Evolutionary conservation across 2,113 vertebrate genomes (phyloP), one percentile per base, ranked within the genome.

Genomic region (Perccottus glenii): DNA sequence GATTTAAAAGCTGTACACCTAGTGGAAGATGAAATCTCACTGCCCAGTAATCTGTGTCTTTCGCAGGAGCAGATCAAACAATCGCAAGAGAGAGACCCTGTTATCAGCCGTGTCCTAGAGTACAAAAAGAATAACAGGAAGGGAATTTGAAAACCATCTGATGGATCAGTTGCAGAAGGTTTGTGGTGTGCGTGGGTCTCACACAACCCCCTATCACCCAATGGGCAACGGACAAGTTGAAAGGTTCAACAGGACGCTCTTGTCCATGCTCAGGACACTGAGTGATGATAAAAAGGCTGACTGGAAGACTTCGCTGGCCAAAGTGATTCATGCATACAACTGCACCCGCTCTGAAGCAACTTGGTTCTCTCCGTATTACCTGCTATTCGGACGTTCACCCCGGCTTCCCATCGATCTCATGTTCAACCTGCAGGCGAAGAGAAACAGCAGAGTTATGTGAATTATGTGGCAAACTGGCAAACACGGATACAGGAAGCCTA

Each of bases 181-280:
- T 43, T 75, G 60, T 38, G 67, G 61, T 11, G 56, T 57, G 11
- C 1, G 49, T 66, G 45, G 40, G 11, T 76, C 47, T 1, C 5
- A 36, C 15, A 49, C 19, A 4, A 72, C 47, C 4, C 64, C 64
- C 3, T 52, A 69, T 40, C 66, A 70, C 11, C 46, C 61, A 11
- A 27, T 50, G 3, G 68, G 75, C 2, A 77, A 71, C 4, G 52
- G 73, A 5, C 61, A 70, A 11, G 56, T 52, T 45, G 15, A 70
- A 56, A 68, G 60, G 46, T 74, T 83, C 7, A 88, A 79, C 11
- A 40, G 73, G 60, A 65, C 60, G 9, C 62, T 78, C 11, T 58
- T 86, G 32, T 53, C 55, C 15, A 33, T 56, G 62, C 61, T 43
- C 14, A 59, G 15, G 67, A 60, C 15, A 11, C 40, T 80, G 11